Conservation (phyloP, 2,113 vertebrate species). For the Psephotus haematonotus region DNA sequence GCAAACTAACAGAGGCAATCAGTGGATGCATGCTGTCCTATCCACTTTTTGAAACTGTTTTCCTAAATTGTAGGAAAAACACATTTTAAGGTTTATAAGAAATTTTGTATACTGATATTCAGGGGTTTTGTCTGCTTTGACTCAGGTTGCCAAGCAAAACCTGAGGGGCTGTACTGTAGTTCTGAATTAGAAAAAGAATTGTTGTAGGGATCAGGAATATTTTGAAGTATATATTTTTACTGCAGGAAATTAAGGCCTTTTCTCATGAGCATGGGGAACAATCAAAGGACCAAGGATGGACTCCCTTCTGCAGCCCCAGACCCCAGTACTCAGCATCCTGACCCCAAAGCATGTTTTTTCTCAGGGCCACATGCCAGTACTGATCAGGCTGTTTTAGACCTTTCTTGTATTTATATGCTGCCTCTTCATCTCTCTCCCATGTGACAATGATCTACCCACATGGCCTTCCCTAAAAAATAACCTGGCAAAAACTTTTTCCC, state of each 20-base stretch:
- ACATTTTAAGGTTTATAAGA: neutral
- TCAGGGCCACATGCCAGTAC: neutral
- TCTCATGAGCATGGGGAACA: neutral
- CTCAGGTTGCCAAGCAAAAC: neutral
- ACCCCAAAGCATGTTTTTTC: constrained; percentile 7
- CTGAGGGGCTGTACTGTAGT: neutral
- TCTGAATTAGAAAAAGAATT: neutral
- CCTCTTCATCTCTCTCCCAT: neutral
- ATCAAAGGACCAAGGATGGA: neutral
- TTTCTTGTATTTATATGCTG: neutral
- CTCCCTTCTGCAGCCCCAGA: neutral
- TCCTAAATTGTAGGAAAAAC: neutral
- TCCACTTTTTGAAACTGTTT: neutral
- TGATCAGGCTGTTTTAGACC: neutral
- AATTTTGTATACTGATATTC: neutral
- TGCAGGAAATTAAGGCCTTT: neutral
- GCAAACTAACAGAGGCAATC: neutral
- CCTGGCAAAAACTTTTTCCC: neutral
- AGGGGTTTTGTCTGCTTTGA: neutral
- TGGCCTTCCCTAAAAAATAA: neutral
- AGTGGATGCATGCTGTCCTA: neutral
- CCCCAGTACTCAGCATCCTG: neutral
- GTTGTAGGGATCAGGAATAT: constrained; percentile 15
- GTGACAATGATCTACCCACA: neutral
- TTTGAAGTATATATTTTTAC: neutral